Base-by-base conservation (phyloP, 2,797 vertebrate genomes). In the Gambusia yucatana region DNA sequence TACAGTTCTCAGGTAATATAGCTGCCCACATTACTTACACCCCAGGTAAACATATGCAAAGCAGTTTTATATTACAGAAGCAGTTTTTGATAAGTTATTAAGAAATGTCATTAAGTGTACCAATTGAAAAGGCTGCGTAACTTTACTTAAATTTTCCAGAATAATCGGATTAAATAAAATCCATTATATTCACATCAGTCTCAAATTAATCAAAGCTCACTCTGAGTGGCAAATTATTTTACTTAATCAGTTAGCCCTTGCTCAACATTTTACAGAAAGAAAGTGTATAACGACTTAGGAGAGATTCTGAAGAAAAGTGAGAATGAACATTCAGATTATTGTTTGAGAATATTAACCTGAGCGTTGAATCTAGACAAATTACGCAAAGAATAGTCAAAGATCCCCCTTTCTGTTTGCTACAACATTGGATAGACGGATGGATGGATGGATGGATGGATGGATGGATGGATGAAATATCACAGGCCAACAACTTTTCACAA, bases 401-500 rank as follows among this genome's bases (percentile, higher is more conserved):
- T 50, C 17, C 48, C 1, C 6, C 6, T 50, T 5, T 22, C 48
- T 22, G 48, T 22, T 22, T 50, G 20, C 4, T 22, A 20, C 48
- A 50, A 50, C 48, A 50, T 50, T n/a, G 22, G 7, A 55, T 55
- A 25, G 6, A 55, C n/a, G 25, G 52, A n/a, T 55, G 25, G 25
- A 55, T n/a, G 25, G 48, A 50, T 28, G 11, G 25, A 59, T 47
- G 46, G 55, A 28, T 57, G 25, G 52, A 57, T 57, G 52, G 48
- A 22, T 28, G 28, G 47, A 48, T 28, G 22, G n/a, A 57, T 28
- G 55, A 2, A 57, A 59, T 16, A 39, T 65, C 33, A 65, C 9
- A 7, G 3, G 33, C 17, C 30, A 65, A 20, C 6, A 33, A 85
- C 79, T 76, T 69, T 75, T 59, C 69, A 76, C 75, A 78, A 83